These are phyloP conservation scores for Haliclystus octoradiatus DNA, from an alignment of 30 jellyfish, hydroid and myxozoan species.

Conservation along the genomic window DNA sequence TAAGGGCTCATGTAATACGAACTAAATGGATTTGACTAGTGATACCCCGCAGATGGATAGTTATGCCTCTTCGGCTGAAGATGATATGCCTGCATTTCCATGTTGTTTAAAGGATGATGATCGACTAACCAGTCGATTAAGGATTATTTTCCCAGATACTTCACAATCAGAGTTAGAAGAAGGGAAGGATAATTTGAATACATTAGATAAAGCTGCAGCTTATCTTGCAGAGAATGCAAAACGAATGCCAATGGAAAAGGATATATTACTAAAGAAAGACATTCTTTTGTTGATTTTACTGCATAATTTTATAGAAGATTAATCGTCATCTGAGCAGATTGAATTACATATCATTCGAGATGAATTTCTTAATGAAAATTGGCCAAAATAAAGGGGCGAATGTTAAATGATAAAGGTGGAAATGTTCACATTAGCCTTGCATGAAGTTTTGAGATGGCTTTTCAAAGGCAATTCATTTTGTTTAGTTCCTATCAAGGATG, in stretches of 20 bases:
- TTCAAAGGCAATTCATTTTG: conserved; percentile 11
- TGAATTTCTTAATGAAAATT: not conserved
- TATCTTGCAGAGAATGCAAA: no score
- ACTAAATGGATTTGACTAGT: not conserved
- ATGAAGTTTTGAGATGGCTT: conserved; percentile 12
- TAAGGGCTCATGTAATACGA: conserved; percentile 5
- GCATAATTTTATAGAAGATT: no score
- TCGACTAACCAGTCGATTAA: conserved; percentile 14
- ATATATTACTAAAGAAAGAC: no score
- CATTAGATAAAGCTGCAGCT: no score
- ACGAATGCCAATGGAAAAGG: no score
- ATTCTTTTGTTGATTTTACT: conserved; percentile 7
- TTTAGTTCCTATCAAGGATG: conserved; percentile 17
- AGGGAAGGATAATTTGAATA: no score
- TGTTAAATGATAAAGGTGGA: conserved; percentile 13
- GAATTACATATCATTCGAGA: conserved; percentile 7
- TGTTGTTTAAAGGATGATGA: conserved; percentile 4
- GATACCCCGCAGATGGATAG: not conserved
- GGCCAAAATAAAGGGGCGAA: conserved; percentile 5
- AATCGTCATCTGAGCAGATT: no score
- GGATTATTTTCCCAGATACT: no score
- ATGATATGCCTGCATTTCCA: conserved; percentile 4
- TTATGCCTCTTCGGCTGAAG: conserved; percentile 5
- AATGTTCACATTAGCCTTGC: conserved; percentile 18
- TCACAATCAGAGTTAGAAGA: no score